These are phyloP conservation scores for Stegastes partitus DNA, from an alignment of 2,113 vertebrate genomes.

Conservation along the genomic window DNA sequence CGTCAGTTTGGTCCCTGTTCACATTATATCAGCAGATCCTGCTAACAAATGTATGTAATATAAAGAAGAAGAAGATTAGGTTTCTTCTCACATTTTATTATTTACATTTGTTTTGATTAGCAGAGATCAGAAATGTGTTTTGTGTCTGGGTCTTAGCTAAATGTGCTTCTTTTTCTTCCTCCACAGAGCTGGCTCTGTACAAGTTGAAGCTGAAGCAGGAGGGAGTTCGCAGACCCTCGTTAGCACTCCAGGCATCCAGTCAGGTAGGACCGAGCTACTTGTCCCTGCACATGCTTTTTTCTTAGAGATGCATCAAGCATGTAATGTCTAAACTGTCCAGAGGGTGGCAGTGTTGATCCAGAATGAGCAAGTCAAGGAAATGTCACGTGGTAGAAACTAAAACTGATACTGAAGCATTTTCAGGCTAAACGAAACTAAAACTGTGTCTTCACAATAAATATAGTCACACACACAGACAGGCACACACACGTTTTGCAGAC, in stretches of 20 bases:
- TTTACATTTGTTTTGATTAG: too few species aligned
- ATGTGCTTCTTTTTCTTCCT: background rate
- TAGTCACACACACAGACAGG: too few species aligned
- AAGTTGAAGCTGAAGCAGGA: constrained; percentile 89
- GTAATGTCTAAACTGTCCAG: constrained; percentile 14
- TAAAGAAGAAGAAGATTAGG: background rate
- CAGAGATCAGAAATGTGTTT: background rate
- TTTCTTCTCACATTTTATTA: background rate
- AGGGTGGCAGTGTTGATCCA: constrained; percentile 64
- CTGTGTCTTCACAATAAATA: background rate
- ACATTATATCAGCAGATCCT: background rate
- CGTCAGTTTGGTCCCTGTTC: background rate
- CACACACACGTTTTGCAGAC: too few species aligned
- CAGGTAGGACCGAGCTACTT: constrained; percentile 81
- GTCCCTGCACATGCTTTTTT: background rate
- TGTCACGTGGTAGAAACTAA: constrained; percentile 64
- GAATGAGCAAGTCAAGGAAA: background rate
- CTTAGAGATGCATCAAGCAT: background rate
- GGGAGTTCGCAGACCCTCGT: constrained; percentile 84
- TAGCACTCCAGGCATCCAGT: constrained; percentile 64
- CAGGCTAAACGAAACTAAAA: constrained; percentile 78
- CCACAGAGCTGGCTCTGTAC: constrained; percentile 86
- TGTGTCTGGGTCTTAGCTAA: background rate
- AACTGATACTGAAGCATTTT: constrained; percentile 66
- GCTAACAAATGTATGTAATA: background rate